Percentiles rank a stretch among this genome's conserved stretches.
Conservation (phyloP, 2,113 vertebrate species). For the Ciconia boyciana region DNA sequence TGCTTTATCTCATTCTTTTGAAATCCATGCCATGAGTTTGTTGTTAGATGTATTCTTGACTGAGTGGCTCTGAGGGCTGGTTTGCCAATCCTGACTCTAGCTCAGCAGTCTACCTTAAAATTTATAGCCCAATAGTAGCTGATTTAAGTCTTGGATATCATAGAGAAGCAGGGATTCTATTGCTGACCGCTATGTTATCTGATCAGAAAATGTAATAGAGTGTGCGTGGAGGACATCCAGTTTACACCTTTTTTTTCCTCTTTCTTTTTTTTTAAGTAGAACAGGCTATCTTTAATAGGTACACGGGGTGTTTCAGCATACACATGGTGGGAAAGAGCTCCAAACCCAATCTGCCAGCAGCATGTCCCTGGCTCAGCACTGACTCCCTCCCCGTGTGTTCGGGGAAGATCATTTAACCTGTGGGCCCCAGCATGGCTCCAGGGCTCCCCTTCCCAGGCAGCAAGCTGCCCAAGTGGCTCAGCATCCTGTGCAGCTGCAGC, state of each 20-base stretch:
- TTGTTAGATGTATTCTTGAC: not conserved
- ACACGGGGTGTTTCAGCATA: not conserved
- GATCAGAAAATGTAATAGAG: not conserved
- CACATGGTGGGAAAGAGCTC: not conserved
- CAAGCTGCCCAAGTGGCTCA: not conserved
- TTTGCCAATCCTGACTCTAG: not conserved
- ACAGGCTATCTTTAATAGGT: not conserved
- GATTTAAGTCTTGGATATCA: not conserved
- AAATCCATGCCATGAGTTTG: not conserved
- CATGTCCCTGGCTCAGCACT: not conserved
- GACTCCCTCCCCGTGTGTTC: accelerated
- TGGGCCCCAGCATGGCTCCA: not conserved
- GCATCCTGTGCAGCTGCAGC: not conserved
- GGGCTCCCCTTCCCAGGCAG: not conserved
- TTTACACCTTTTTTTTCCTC: not conserved
- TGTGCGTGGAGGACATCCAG: not conserved
- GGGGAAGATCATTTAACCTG: not conserved
- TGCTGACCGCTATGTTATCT: not conserved
- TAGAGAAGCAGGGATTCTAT: not conserved
- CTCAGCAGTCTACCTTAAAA: not conserved
- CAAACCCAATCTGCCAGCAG: not conserved
- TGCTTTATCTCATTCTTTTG: not conserved
- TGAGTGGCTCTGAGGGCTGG: not conserved
- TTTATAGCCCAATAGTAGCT: not conserved
- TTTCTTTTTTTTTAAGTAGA: not conserved